Conservation (phyloP, 2,797 vertebrate genomes). For the Pogoniulus pusillus region DNA sequence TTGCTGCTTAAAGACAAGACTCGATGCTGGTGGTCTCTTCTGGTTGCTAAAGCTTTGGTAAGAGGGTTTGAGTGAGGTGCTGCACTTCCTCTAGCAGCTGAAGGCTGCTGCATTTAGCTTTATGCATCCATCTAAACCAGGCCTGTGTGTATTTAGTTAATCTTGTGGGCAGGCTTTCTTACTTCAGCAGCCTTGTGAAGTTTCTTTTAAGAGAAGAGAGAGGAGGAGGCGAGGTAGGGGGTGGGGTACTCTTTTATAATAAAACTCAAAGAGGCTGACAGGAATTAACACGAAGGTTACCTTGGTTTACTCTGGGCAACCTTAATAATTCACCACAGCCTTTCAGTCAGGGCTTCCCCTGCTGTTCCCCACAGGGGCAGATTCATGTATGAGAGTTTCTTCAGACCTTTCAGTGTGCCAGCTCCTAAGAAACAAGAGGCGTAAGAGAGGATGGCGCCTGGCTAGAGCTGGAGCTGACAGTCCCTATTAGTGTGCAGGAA, state of each 20-base stretch:
- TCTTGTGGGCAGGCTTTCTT: constrained; percentile 14
- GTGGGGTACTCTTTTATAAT: not conserved
- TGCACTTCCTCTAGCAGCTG: not conserved
- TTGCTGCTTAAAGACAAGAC: not conserved
- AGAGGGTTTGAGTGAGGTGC: not conserved
- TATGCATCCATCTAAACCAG: constrained; percentile 18
- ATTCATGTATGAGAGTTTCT: not conserved
- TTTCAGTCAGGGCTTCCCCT: constrained; percentile 13
- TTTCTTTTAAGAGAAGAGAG: constrained; percentile 35
- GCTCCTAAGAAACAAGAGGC: not conserved
- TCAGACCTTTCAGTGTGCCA: not conserved
- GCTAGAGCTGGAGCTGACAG: not conserved
- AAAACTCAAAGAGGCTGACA: not conserved
- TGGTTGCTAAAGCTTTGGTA: not conserved
- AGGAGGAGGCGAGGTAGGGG: not conserved
- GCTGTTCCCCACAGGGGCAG: not conserved
- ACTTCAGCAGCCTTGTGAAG: constrained; percentile 16
- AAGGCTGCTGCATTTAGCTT: constrained; percentile 15
- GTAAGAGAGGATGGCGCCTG: not conserved
- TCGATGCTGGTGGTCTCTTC: not conserved
- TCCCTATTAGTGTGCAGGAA: not conserved
- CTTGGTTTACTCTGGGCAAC: not conserved
- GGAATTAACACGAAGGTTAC: constrained; percentile 2
- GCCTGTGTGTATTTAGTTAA: constrained; percentile 21
- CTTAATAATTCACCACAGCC: constrained; percentile 21